A percentile compares a stretch with the other conserved stretches of the same genome.
Evolutionary conservation across 1,140 invertebrate genomes (phyloP).

Genomic region (Wiebesia pumilae): DNA sequence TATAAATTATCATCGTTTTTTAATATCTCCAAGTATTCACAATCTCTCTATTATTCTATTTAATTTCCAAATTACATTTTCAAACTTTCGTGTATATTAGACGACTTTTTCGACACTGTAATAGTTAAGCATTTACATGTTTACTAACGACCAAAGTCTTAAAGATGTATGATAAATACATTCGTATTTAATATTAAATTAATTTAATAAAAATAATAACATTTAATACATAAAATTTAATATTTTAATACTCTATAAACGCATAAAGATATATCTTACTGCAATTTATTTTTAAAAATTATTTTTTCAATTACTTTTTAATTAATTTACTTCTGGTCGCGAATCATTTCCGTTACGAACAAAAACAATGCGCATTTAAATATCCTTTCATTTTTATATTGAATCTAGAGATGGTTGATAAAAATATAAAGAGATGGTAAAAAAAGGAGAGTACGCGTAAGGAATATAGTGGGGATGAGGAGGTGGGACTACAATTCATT

Average conservation of each 20-base stretch:
- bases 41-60: background rate
- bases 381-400: background rate
- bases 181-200: no score
- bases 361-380: background rate
- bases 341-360: background rate
- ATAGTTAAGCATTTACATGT: no score
- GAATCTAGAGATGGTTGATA: background rate
- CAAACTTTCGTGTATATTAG: background rate
- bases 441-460: background rate
- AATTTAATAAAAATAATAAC: no score
- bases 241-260: no score
- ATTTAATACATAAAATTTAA: no score
- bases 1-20: background rate
- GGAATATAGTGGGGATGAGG: background rate
- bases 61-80: background rate
- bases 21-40: background rate
- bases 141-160: no score
- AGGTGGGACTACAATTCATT: conserved; percentile 54
- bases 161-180: no score
- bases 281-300: no score
- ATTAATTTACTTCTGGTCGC: background rate
- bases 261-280: no score
- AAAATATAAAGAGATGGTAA: conserved; percentile 8
- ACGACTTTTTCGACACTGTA: no score
- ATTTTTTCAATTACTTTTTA: no score